Evolutionary conservation across 2,797 vertebrate genomes (phyloP), one percentile per base, ranked within the genome.

Genomic region (Tympanoctomys barrerae): DNA sequence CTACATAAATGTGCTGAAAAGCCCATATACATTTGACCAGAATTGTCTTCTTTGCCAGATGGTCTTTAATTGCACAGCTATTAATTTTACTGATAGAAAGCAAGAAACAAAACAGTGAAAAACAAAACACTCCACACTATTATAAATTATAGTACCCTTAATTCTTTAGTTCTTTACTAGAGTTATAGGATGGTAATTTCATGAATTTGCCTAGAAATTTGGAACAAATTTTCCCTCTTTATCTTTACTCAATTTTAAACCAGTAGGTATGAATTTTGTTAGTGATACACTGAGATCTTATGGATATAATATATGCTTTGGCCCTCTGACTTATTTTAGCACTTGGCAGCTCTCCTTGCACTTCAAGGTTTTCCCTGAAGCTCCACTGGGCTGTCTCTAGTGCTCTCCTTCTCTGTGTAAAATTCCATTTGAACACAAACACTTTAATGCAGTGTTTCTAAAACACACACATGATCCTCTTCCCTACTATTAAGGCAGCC

Each of bases 321-420:
- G 19, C 3, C 54, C 21, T 85, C 21, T 71, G 79, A 64, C 46
- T 87, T 83, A 10, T 84, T 90, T 83, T 46, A 86, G 64, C 3
- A 10, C 59, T 26, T 22, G 21, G 22, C 22, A 91, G 46, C 52
- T 39, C 49, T 49, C 49, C 49, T 77, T 57, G n/a, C 0, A 71
- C 36, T 36, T 90, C 18, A 83, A 16, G 22, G 19, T 94, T 59
- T 16, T 86, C n/a, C 70, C 81, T 64, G 64, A 92, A 89, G 86
- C 21, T 54, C 68, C 75, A 59, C 0, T 73, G 21, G 87, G 7
- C 64, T 82, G 22, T 57, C 5, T 86, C 49, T 49, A 66, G 92
- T 36, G 28, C 22, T 66, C 13, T 46, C 12, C n/a, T 46, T 70
- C 33, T 31, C 11, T 4, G 0, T n/a, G 66, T 68, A 61, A 87